These are phyloP conservation scores for Eupelmus urozonus DNA, from an alignment of 2,888 invertebrate species.

Conservation along the genomic window DNA sequence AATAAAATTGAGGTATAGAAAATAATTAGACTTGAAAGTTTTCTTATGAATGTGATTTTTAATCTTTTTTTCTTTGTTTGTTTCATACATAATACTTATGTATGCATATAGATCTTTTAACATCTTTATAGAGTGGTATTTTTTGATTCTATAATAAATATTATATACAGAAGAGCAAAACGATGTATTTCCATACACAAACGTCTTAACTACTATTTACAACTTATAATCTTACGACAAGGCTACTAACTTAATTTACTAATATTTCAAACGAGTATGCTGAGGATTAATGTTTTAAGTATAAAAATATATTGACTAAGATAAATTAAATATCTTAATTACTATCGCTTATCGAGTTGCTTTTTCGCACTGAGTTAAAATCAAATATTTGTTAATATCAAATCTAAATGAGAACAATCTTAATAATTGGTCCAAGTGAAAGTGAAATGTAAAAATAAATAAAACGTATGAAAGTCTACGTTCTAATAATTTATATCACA, in stretches of 20 bases:
- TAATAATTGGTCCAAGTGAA: constrained; percentile 14
- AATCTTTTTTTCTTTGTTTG: constrained; percentile 46
- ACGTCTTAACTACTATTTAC: constrained; percentile 50
- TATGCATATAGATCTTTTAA: constrained; percentile 22
- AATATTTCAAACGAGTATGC: background rate
- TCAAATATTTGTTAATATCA: background rate
- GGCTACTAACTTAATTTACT: constrained; percentile 54
- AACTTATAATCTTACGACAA: constrained; percentile 54
- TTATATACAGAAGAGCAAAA: constrained; percentile 45
- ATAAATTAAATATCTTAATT: constrained; percentile 13
- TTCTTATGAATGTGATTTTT: constrained; percentile 39
- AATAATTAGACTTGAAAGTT: background rate
- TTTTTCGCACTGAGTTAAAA: background rate
- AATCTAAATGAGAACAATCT: background rate
- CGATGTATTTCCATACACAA: constrained; percentile 51
- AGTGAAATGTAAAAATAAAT: constrained; percentile 12
- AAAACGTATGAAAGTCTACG: constrained; percentile 49
- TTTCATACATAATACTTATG: constrained; percentile 36
- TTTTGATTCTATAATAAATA: constrained; percentile 55
- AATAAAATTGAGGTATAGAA: background rate
- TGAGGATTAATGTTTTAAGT: constrained; percentile 13
- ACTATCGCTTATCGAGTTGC: background rate
- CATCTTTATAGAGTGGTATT: constrained; percentile 17
- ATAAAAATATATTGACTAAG: constrained; percentile 39
- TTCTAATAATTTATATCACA: constrained; percentile 62